These are phyloP conservation scores for Bruchidius siliquastri DNA, from an alignment of 2,888 invertebrate genomes.

Conservation along the genomic window DNA sequence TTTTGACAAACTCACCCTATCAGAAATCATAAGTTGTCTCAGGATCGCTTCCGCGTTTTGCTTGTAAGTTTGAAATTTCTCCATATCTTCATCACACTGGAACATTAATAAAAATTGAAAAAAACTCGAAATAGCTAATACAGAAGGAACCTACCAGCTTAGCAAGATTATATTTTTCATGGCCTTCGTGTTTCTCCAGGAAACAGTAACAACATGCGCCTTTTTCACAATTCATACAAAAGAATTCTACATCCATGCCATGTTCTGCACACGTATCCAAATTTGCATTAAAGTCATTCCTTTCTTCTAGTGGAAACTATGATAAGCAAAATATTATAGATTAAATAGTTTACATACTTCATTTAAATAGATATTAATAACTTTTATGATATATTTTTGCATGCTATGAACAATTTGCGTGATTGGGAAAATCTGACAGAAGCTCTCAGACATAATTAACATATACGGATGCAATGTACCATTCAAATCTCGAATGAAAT, in stretches of 20 bases:
- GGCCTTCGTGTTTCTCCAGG: constrained; percentile 41
- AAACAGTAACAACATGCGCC: constrained; percentile 47
- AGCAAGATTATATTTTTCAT: constrained; percentile 32
- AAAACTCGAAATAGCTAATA: background rate
- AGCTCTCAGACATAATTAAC: too few relatives aligned
- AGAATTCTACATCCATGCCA: constrained; percentile 38
- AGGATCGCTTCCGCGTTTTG: constrained; percentile 17
- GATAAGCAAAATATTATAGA: background rate
- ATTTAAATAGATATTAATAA: too few relatives aligned
- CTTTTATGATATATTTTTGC: too few relatives aligned
- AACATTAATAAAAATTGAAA: constrained; percentile 5
- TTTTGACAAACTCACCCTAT: constrained; percentile 18
- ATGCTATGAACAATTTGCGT: too few relatives aligned
- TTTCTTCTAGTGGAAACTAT: background rate
- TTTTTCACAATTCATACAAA: constrained; percentile 44
- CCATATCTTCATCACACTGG: constrained; percentile 20
- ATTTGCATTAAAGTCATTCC: background rate
- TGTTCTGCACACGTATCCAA: constrained; percentile 34
- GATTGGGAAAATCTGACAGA: too few relatives aligned
- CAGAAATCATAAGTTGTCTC: constrained; percentile 20
- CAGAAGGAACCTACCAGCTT: constrained; percentile 38
- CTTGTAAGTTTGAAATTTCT: constrained; percentile 18
- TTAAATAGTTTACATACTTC: too few relatives aligned
- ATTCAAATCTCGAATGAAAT: too few relatives aligned
- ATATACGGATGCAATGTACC: too few relatives aligned